A percentile compares a stretch with the other conserved stretches of the same genome.
Conservation (phyloP, 2,888 invertebrate species). For the Allolobophora icterica region DNA sequence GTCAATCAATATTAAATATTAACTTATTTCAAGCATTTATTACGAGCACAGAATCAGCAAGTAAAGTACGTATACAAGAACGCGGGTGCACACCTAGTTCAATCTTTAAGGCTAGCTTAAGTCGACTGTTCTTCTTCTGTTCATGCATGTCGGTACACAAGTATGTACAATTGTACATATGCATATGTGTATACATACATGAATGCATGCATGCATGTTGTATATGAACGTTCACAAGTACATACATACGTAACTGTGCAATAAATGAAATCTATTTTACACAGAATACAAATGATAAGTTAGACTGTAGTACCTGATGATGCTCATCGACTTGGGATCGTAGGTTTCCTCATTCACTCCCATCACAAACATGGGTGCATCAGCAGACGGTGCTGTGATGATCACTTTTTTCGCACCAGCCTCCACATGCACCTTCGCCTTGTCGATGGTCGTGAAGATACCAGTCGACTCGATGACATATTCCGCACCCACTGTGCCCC, state of each 20-base stretch:
- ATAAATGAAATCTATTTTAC: background rate
- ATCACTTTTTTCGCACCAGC: constrained; percentile 94
- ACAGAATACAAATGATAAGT: background rate
- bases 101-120: too few relatives aligned
- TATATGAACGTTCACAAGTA: too few relatives aligned
- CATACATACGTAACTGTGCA: background rate
- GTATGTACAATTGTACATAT: background rate
- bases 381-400: constrained; percentile 96
- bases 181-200: background rate
- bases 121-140: too few relatives aligned
- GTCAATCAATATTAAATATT: too few relatives aligned
- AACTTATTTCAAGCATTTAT: too few relatives aligned
- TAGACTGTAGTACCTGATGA: constrained; percentile 43
- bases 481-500: constrained; percentile 90
- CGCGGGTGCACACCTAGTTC: too few relatives aligned
- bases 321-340: constrained; percentile 65
- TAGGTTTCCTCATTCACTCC: constrained; percentile 93
- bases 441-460: constrained; percentile 91
- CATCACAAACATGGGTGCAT: constrained; percentile 97
- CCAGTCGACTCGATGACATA: constrained; percentile 97
- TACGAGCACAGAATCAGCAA: too few relatives aligned
- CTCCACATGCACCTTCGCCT: constrained; percentile 70
- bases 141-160: too few relatives aligned
- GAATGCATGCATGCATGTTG: too few relatives aligned
- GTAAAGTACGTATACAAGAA: too few relatives aligned